These are phyloP conservation scores for Sylvilagus floridanus DNA, from an alignment of 2,797 vertebrate genomes.

Conservation along the genomic window DNA sequence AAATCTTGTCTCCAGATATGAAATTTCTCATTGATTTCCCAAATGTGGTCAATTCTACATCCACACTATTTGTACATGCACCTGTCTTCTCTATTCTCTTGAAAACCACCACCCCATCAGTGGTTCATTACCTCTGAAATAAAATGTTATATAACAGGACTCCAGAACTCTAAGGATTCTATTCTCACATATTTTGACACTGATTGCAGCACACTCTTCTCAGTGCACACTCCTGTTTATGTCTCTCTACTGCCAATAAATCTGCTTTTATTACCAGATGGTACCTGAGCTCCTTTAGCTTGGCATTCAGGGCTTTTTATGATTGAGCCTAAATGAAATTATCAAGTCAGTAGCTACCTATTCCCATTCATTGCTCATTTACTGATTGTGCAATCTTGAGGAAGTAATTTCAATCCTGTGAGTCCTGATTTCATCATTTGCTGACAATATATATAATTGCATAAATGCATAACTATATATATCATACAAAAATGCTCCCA, in stretches of 20 bases:
- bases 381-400: background rate
- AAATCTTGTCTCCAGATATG: slow-evolving; percentile 23
- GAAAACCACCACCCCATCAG: background rate
- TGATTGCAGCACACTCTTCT: background rate
- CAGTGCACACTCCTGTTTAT: background rate
- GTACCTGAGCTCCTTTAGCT: background rate
- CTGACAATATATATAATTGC: background rate
- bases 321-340: background rate
- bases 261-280: background rate
- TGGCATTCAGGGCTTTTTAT: background rate
- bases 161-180: slow-evolving; percentile 27
- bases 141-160: slow-evolving; percentile 1
- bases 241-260: slow-evolving; percentile 7
- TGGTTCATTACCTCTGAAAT: slow-evolving; percentile 5
- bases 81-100: background rate
- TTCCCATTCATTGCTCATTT: background rate
- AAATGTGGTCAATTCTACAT: background rate
- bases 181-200: slow-evolving; percentile 32
- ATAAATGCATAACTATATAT: background rate
- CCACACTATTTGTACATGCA: background rate
- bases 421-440: background rate
- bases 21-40: background rate
- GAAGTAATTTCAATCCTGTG: background rate
- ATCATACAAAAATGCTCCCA: background rate
- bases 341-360: background rate